These are phyloP conservation scores for Macroramphosus scolopax DNA, from an alignment of 2,797 vertebrate genomes.

Conservation along the genomic window DNA sequence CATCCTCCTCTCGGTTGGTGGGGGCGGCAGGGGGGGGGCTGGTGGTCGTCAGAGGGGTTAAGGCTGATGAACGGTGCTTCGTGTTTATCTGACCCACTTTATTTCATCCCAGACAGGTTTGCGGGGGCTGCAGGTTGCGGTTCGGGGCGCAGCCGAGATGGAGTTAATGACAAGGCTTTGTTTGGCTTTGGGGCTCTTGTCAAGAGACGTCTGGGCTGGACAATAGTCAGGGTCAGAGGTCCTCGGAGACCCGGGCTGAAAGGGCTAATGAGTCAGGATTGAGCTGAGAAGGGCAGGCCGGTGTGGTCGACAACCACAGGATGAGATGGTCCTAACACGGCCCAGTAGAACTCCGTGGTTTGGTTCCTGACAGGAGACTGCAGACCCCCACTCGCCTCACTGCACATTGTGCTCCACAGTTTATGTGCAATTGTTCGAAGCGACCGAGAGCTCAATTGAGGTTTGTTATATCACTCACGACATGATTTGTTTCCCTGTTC, in stretches of 20 bases:
- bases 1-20: slow-evolving; percentile 11
- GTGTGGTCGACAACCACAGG: slow-evolving; percentile 27
- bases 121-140: slow-evolving; percentile 36
- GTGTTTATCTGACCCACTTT: slow-evolving; percentile 50
- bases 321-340: slow-evolving; percentile 29
- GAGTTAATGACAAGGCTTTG: slow-evolving; percentile 67
- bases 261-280: slow-evolving; percentile 55
- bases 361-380: no score
- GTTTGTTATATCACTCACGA: no score
- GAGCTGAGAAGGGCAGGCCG: slow-evolving; percentile 36
- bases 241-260: slow-evolving; percentile 48
- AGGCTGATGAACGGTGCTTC: slow-evolving; percentile 35
- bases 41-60: slow-evolving; percentile 29
- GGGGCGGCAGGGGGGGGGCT: not conserved
- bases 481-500: no score
- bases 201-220: slow-evolving; percentile 39
- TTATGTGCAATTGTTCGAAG: no score
- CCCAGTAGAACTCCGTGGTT: slow-evolving; percentile 25
- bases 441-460: no score
- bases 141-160: slow-evolving; percentile 30
- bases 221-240: slow-evolving; percentile 62
- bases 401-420: no score
- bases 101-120: slow-evolving; percentile 39
- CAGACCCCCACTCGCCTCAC: no score
- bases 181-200: slow-evolving; percentile 30